phyloP scores from a whole-genome alignment of 2,888 invertebrate genomes.

The Caenorhabditis imperialis region DNA sequence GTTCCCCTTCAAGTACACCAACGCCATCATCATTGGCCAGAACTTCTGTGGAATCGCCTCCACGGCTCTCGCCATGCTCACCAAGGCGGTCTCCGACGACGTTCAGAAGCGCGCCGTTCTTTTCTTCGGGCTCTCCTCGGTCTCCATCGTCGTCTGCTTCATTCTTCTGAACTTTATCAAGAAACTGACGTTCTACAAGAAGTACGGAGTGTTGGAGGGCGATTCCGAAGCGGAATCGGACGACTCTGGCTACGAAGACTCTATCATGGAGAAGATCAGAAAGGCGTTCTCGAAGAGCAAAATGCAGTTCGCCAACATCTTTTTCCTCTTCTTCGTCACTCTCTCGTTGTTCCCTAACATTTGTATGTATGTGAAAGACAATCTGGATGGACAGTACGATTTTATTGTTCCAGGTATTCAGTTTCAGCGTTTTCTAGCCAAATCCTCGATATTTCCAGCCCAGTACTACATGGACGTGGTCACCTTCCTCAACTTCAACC shows the following conservation, averaged over 20 bases:
- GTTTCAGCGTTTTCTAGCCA: too few relatives aligned
- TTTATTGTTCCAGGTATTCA: slow-evolving; percentile 40
- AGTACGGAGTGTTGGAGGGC: slow-evolving; percentile 58
- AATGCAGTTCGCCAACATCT: slow-evolving; percentile 91
- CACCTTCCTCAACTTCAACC: slow-evolving; percentile 94
- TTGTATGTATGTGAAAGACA: slow-evolving; percentile 76
- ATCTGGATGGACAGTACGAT: slow-evolving; percentile 6
- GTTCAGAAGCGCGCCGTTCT: slow-evolving; percentile 85
- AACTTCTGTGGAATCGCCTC: slow-evolving; percentile 78
- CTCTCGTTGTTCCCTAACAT: slow-evolving; percentile 91
- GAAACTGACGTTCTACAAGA: slow-evolving; percentile 75
- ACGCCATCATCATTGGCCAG: slow-evolving; percentile 88
- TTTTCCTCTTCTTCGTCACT: slow-evolving; percentile 92
- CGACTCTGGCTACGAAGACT: slow-evolving; percentile 3
- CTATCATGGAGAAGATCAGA: slow-evolving; percentile 11
- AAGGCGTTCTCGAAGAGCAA: slow-evolving; percentile 80
- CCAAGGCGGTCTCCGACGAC: slow-evolving; percentile 43
- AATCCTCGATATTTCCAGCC: slow-evolving; percentile 41
- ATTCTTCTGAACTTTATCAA: slow-evolving; percentile 92
- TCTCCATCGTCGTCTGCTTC: slow-evolving; percentile 91
- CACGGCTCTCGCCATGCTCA: slow-evolving; percentile 71
- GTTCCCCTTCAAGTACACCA: slow-evolving; percentile 85
- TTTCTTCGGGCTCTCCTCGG: slow-evolving; percentile 94
- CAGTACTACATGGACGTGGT: slow-evolving; percentile 81
- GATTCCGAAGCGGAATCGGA: slow-evolving; percentile 17